phyloP scores from a whole-genome alignment of 2,888 invertebrate species.

The Cartodere bifasciata region DNA sequence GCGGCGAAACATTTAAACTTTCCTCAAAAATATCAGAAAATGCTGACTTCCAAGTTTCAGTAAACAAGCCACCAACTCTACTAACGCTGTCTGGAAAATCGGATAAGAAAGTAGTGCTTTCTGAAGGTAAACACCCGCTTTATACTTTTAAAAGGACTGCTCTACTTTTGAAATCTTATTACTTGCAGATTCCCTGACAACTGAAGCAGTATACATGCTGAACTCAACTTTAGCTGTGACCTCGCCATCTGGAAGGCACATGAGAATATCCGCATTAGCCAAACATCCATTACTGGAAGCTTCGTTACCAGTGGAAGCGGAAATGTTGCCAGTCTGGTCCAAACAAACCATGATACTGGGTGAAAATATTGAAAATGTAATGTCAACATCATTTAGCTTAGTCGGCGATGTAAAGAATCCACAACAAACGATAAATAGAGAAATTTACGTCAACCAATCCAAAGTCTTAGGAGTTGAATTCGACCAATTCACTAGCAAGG shows the following conservation, averaged over 20 bases:
- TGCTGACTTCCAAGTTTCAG: constrained; percentile 63
- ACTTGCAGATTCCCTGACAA: constrained; percentile 32
- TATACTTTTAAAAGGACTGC: no score
- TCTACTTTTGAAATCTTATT: not conserved
- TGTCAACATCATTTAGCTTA: constrained; percentile 70
- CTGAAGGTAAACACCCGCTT: constrained; percentile 41
- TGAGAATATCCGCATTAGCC: constrained; percentile 65
- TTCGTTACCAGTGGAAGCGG: constrained; percentile 74
- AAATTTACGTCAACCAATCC: constrained; percentile 75
- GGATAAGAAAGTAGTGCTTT: constrained; percentile 40
- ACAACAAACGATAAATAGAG: constrained; percentile 70
- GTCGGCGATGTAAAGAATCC: constrained; percentile 77
- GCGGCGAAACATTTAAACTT: constrained; percentile 77
- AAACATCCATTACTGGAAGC: constrained; percentile 74
- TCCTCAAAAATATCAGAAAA: constrained; percentile 63
- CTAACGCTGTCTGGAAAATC: constrained; percentile 33
- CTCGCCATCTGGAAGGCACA: constrained; percentile 60
- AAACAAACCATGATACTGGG: constrained; percentile 69
- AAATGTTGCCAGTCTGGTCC: constrained; percentile 84
- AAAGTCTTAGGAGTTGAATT: constrained; percentile 84
- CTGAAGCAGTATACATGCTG: constrained; percentile 61
- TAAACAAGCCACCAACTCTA: constrained; percentile 34
- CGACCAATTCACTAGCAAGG: constrained; percentile 79
- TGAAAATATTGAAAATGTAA: constrained; percentile 48
- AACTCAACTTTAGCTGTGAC: constrained; percentile 69